Evolutionary conservation across 1,140 invertebrate species (phyloP), one percentile per base, ranked within the genome.

Genomic region (Halesus radiatus): DNA sequence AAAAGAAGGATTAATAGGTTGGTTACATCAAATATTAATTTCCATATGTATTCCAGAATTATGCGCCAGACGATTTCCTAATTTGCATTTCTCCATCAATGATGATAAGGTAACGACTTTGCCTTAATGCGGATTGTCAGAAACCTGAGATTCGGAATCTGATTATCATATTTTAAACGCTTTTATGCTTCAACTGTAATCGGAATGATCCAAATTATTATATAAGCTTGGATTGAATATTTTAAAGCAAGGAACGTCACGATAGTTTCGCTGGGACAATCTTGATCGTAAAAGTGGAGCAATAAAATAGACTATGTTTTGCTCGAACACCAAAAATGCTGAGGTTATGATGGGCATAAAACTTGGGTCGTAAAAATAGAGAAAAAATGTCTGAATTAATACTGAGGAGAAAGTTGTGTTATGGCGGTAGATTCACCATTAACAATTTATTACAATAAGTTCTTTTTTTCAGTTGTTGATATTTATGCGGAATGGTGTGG

Each of bases 401-500:
- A 45, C 37, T 10, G 1, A 45, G 37, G 5, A 45, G 37, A 45
- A 45, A 13, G 37, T 45, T 45, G 37, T 45, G 37, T 45, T 45
- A 13, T 13, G 3, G 37, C 8, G 5, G 1, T 45, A 45, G 37
- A 13, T 45, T 45, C 2, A 45, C 1, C 37, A 45, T 45, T 10
- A 45, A 45, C 1, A 45, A 45, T 45, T 45, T 45, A 45, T 45
- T 29, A 29, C 26, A 29, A 3, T 29, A 29, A 29, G 5, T 66
- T 68, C 53, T 68, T 83, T 82, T 81, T 78, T 85, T 54, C 85
- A 97, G 96, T 98, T 80, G 91, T 96, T 22, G 96, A 98, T 86
- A 92, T 98, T 29, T 98, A 96, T 88, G 95, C 96, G n/a, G 95
- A 96, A 80, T 98, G 97, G 96, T 96, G 95, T 85, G 97, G 97